Evolutionary conservation across 2,797 vertebrate species (phyloP), one percentile per base, ranked within the genome.

Genomic region (Ataeniobius toweri): DNA sequence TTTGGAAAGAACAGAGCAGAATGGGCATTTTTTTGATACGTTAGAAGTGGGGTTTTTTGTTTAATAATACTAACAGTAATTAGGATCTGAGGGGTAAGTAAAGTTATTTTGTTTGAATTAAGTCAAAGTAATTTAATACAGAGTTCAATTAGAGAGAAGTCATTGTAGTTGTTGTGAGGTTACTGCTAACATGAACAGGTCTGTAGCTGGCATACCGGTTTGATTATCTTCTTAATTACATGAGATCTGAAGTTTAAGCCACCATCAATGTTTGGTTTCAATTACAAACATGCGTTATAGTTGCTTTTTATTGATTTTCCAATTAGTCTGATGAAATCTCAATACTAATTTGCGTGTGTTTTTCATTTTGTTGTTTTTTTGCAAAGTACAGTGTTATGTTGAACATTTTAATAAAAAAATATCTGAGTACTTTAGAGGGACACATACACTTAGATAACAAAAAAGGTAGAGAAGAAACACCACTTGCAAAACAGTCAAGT

Each of bases 401-500:
- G 50, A 16, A 53, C 4, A 24, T 41, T 67, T 41, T 41, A 22
- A 65, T 24, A 22, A 24, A n/a, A 56, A n/a, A 1, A 24, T 55
- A 10, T 26, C 7, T 3, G 4, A 8, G 48, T 22, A 5, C 26
- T 46, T 16, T 7, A 31, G 56, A 28, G n/a, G 55, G 3, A 46
- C 26, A 10, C 31, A n/a, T 74, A 31, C 36, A 55, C 68, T 53
- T 78, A 53, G 51, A 74, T 78, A 41, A 28, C 28, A 53, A 76
- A 39, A 67, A 44, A 58, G 44, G 72, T 12, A 68, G 79, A 26
- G 46, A 76, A 75, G 65, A 80, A 85, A 83, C 77, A 63, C 50
- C 75, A 86, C 89, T 88, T 91, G 50, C 76, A 85, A 81, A 82
- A 80, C 56, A 80, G 28, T 77, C 74, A 74, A 82, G 77, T 71